Conservation (phyloP, 2,888 invertebrate genomes). For the Metellina segmentata region DNA sequence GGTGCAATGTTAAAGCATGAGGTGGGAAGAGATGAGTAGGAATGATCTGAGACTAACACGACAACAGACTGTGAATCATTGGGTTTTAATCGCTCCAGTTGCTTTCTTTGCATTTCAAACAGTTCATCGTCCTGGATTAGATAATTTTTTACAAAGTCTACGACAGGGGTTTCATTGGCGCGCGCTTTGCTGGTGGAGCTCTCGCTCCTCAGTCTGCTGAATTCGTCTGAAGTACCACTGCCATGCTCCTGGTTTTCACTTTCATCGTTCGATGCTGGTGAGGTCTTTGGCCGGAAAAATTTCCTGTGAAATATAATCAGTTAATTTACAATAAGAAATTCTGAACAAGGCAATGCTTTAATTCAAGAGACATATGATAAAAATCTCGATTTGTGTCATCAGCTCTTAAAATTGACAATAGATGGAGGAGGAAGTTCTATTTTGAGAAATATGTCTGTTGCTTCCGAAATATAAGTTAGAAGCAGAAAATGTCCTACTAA, state of each 20-base stretch:
- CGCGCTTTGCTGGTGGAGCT: slow-evolving; percentile 50
- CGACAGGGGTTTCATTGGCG: slow-evolving; percentile 49
- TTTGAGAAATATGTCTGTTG: too few species aligned
- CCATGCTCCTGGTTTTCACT: slow-evolving; percentile 51
- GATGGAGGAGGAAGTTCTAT: too few species aligned
- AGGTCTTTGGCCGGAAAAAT: slow-evolving; percentile 68
- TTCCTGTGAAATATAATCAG: slow-evolving; percentile 85
- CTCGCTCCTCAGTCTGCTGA: slow-evolving; percentile 46
- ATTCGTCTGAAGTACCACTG: slow-evolving; percentile 60
- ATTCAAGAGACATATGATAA: too few species aligned
- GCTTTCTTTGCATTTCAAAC: slow-evolving; percentile 81
- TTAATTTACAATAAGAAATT: slow-evolving; percentile 82
- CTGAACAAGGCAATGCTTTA: background rate
- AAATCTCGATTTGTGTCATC: too few species aligned
- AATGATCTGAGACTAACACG: slow-evolving; percentile 79
- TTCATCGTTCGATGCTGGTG: slow-evolving; percentile 31
- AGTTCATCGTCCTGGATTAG: slow-evolving; percentile 81
- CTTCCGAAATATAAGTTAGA: too few species aligned
- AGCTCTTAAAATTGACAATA: too few species aligned
- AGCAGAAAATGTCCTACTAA: too few species aligned
- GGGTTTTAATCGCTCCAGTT: slow-evolving; percentile 81
- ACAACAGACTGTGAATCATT: slow-evolving; percentile 78
- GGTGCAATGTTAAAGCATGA: slow-evolving; percentile 81
- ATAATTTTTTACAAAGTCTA: slow-evolving; percentile 66
- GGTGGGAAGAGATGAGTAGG: slow-evolving; percentile 80